A percentile compares a stretch with the other conserved stretches of the same genome.
Evolutionary conservation across 1,140 invertebrate genomes (phyloP).

Genomic region (Drosophila quadrilineata): DNA sequence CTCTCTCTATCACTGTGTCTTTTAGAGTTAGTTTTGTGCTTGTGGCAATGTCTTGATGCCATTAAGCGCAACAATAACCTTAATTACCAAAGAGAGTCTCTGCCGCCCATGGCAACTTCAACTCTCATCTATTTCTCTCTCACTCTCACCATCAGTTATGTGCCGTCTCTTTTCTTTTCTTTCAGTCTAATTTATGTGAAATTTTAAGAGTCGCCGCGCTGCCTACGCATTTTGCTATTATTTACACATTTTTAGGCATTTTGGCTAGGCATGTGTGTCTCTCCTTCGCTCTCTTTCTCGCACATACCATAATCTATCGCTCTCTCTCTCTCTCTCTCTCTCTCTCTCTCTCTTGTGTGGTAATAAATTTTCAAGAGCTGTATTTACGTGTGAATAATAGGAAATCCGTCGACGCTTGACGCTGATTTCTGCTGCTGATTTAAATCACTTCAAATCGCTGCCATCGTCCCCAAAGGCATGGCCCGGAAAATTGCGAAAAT

Average conservation of each 20-base stretch:
- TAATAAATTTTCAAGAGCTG: conserved; percentile 44
- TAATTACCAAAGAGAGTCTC: conserved; percentile 46
- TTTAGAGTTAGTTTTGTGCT: conserved; percentile 7
- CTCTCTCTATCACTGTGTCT: too few species aligned
- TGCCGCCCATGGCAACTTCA: too few species aligned
- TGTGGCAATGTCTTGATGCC: conserved; percentile 6
- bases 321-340: background rate
- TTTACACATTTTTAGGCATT: conserved; percentile 24
- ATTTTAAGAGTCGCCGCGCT: conserved; percentile 57
- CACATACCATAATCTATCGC: too few species aligned
- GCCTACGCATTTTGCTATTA: conserved; percentile 54
- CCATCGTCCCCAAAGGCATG: background rate
- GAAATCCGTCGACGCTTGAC: conserved; percentile 50
- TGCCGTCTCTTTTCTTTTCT: too few species aligned
- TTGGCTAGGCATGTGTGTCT: background rate
- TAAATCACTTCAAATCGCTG: conserved; percentile 74
- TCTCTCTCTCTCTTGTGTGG: conserved; percentile 10
- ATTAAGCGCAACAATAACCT: conserved; percentile 21
- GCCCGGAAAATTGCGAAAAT: background rate
- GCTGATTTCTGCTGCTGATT: conserved; percentile 47
- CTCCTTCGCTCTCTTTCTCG: background rate
- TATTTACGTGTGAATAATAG: conserved; percentile 48
- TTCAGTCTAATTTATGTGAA: conserved; percentile 76
- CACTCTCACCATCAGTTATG: too few species aligned
- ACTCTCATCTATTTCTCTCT: too few species aligned